phyloP scores from a whole-genome alignment of 2,797 vertebrate species.

The Danio albolineatus region DNA sequence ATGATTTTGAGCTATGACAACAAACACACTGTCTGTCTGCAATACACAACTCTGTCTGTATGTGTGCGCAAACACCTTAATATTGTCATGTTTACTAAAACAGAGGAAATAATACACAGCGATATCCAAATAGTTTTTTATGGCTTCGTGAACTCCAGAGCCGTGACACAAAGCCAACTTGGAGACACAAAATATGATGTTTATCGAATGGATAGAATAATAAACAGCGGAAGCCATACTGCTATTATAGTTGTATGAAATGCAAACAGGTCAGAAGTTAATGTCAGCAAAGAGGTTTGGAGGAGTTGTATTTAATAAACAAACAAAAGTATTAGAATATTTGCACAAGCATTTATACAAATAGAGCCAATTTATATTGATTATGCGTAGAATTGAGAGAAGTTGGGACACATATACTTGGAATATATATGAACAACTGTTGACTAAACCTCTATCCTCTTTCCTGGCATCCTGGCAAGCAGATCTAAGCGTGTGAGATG shows the following conservation, averaged over 20 bases:
- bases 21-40: slow-evolving; percentile 36
- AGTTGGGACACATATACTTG: not conserved
- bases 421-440: slow-evolving; percentile 10
- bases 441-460: not conserved
- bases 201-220: not conserved
- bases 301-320: not conserved
- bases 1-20: slow-evolving; percentile 57
- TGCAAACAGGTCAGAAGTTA: not conserved
- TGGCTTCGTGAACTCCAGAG: not conserved
- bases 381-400: not conserved
- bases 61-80: slow-evolving; percentile 27
- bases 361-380: not conserved
- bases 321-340: not conserved
- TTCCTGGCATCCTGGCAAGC: not conserved
- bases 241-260: not conserved
- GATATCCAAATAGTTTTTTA: slow-evolving; percentile 16
- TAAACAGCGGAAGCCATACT: not conserved
- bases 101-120: not conserved
- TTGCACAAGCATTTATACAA: not conserved
- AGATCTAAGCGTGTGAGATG: not conserved
- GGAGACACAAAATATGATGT: not conserved
- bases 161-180: not conserved
- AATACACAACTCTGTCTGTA: slow-evolving; percentile 29
- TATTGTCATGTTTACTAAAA: slow-evolving; percentile 33
- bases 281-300: not conserved